Conservation (phyloP, 2,888 invertebrate species). For the Caenorhabditis uteleia region DNA sequence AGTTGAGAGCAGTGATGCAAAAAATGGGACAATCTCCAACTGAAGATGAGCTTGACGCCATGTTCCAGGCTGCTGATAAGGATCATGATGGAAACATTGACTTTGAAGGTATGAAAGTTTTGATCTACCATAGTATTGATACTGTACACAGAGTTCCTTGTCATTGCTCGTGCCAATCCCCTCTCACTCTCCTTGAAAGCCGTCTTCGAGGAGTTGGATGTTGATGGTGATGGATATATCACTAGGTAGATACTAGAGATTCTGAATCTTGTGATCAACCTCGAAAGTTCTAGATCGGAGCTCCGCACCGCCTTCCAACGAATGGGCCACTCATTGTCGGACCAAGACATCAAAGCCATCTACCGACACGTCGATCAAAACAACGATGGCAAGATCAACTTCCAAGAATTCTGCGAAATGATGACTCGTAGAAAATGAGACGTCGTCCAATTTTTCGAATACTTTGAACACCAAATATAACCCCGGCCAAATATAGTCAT, state of each 20-base stretch:
- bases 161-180: conserved; percentile 67
- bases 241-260: conserved; percentile 45
- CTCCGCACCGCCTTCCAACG: conserved; percentile 70
- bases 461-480: too few species aligned
- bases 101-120: conserved; percentile 54
- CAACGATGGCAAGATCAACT: conserved; percentile 70
- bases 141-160: conserved; percentile 59
- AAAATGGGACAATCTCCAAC: conserved; percentile 69
- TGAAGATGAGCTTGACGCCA: conserved; percentile 67
- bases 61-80: conserved; percentile 69
- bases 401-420: conserved; percentile 68
- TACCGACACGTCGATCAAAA: conserved; percentile 71
- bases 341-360: conserved; percentile 70
- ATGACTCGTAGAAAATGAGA: conserved; percentile 64
- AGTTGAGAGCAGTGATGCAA: conserved; percentile 67
- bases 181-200: conserved; percentile 67
- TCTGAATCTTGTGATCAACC: neutral
- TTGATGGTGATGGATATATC: conserved; percentile 69
- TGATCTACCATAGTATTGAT: neutral
- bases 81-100: conserved; percentile 68
- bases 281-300: conserved; percentile 55
- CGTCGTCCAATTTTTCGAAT: too few species aligned
- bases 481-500: too few species aligned
- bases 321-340: conserved; percentile 69
- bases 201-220: conserved; percentile 69